phyloP scores from a whole-genome alignment of 2,888 invertebrate species.

The Phaonia tiefii region DNA sequence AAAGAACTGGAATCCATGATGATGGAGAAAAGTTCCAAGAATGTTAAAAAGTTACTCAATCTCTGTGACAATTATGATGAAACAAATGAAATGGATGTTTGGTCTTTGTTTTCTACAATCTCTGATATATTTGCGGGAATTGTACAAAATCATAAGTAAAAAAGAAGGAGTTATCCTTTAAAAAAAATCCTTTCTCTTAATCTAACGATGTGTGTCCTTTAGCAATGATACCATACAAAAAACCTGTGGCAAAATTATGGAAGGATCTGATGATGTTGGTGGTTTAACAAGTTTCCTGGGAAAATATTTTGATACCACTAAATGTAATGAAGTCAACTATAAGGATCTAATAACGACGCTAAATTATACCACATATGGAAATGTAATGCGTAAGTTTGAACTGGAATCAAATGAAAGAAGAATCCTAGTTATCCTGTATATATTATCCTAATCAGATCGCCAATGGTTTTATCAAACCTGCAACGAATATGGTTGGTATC shows the following conservation, averaged over 20 bases:
- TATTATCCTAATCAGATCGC: slow-evolving; percentile 78
- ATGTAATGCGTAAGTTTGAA: slow-evolving; percentile 71
- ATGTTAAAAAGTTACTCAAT: slow-evolving; percentile 74
- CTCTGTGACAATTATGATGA: slow-evolving; percentile 77
- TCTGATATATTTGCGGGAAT: slow-evolving; percentile 77
- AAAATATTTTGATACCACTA: slow-evolving; percentile 59
- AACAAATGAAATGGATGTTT: slow-evolving; percentile 75
- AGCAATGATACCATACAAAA: slow-evolving; percentile 75
- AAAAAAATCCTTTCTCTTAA: neutral
- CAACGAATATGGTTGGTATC: slow-evolving; percentile 92
- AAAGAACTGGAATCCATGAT: slow-evolving; percentile 75
- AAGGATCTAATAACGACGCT: slow-evolving; percentile 69
- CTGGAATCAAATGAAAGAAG: neutral
- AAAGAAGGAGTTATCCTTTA: neutral
- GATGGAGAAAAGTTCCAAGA: slow-evolving; percentile 71
- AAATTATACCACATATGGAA: slow-evolving; percentile 68
- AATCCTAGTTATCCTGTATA: neutral
- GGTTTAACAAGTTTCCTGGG: slow-evolving; percentile 72
- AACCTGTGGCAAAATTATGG: slow-evolving; percentile 73
- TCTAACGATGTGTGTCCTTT: too few species aligned
- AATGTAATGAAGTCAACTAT: slow-evolving; percentile 74
- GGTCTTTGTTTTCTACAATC: slow-evolving; percentile 76
- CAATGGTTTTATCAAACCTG: slow-evolving; percentile 93
- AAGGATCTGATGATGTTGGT: slow-evolving; percentile 71
- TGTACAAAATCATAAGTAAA: slow-evolving; percentile 77